These are phyloP conservation scores for Peromyscus aztecus DNA, from an alignment of 2,797 vertebrate genomes.

Conservation along the genomic window DNA sequence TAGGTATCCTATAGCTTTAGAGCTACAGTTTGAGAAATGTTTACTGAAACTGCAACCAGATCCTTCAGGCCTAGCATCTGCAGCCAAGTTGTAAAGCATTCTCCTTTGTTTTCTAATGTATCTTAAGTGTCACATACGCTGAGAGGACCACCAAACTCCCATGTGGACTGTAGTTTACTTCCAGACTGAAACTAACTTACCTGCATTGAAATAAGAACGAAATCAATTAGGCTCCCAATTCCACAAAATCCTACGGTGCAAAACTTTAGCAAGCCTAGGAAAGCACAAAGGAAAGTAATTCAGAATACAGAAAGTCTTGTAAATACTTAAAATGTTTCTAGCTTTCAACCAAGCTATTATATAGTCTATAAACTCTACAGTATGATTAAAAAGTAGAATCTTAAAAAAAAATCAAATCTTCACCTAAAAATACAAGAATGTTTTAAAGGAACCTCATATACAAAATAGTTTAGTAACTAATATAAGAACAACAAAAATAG, in stretches of 20 bases:
- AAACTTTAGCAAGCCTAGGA: constrained; percentile 96
- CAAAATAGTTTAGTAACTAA: constrained; percentile 19
- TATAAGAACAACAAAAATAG: constrained; percentile 41
- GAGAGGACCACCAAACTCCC: constrained; percentile 13
- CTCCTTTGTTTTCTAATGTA: constrained; percentile 3
- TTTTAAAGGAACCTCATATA: constrained; percentile 49
- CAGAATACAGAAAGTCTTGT: constrained; percentile 38
- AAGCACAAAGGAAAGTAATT: constrained; percentile 65
- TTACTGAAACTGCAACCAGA: not conserved
- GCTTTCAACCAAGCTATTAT: constrained; percentile 38
- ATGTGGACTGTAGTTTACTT: constrained; percentile 12
- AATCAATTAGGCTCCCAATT: constrained; percentile 97
- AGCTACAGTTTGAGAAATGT: constrained; percentile 26
- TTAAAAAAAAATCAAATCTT: constrained; percentile 56
- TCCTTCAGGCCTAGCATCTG: not conserved
- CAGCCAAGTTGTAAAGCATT: constrained; percentile 1
- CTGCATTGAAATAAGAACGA: constrained; percentile 99
- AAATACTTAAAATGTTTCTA: constrained; percentile 42
- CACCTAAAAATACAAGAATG: constrained; percentile 63
- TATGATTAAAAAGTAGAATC: constrained; percentile 56
- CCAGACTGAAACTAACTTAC: constrained; percentile 88
- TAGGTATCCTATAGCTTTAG: not conserved
- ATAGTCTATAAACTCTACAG: not conserved
- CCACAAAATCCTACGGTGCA: constrained; percentile 99
- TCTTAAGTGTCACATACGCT: not conserved